These are phyloP conservation scores for Micronycteris hirsuta DNA, from an alignment of 2,113 vertebrate species.

Conservation along the genomic window DNA sequence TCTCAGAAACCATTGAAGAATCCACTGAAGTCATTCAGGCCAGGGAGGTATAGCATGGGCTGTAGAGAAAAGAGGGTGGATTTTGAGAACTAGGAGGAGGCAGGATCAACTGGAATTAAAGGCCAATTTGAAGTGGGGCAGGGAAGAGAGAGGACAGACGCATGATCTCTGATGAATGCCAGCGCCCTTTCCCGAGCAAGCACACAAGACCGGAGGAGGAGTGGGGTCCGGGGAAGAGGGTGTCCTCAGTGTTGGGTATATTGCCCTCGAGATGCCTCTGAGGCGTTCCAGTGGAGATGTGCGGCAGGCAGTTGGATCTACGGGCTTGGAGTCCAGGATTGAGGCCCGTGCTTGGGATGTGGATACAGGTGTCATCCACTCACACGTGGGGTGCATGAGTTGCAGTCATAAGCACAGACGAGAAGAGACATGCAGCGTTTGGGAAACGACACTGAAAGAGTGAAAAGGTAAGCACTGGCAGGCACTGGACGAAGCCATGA, in stretches of 20 bases:
- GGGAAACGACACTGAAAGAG: fast-evolving
- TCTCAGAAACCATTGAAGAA: neutral
- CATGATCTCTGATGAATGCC: neutral
- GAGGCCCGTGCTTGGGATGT: neutral
- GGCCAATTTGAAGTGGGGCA: neutral
- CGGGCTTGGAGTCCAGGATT: fast-evolving
- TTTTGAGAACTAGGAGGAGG: neutral
- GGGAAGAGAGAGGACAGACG: neutral
- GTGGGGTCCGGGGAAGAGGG: neutral
- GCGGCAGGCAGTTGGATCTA: fast-evolving
- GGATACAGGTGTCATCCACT: neutral
- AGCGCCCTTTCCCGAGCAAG: neutral
- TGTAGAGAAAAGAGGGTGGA: neutral
- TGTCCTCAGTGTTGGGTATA: neutral
- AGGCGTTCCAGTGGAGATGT: neutral
- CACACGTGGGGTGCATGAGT: fast-evolving
- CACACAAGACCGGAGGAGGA: neutral
- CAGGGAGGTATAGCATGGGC: fast-evolving
- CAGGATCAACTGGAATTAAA: neutral
- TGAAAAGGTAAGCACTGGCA: fast-evolving
- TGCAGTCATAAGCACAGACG: fast-evolving
- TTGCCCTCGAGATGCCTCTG: neutral
- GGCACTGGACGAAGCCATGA: fast-evolving
- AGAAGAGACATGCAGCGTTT: neutral
- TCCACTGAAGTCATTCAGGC: neutral